phyloP scores from a whole-genome alignment of 2,797 vertebrate species.

The Halcyon chelicuti region DNA sequence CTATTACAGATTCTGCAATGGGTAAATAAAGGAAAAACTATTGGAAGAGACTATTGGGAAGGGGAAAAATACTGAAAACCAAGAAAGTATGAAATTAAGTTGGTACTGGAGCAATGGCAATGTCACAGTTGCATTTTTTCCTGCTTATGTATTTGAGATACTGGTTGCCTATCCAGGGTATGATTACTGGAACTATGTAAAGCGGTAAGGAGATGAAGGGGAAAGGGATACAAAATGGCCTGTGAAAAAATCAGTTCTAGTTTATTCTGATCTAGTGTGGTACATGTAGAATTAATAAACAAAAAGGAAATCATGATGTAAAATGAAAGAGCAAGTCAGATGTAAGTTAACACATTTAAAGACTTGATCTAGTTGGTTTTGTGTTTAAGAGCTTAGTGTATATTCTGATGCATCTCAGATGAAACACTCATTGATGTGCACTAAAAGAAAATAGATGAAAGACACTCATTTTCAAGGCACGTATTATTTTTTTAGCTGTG shows the following conservation, averaged over 20 bases:
- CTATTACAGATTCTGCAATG: not conserved
- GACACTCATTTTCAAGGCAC: slow-evolving; percentile 36
- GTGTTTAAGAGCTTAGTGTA: slow-evolving; percentile 34
- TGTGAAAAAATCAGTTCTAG: not conserved
- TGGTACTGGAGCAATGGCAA: not conserved
- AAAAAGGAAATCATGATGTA: not conserved
- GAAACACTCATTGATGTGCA: slow-evolving; percentile 23
- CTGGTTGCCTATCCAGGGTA: not conserved
- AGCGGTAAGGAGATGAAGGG: not conserved
- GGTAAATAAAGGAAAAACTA: not conserved
- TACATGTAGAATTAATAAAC: not conserved
- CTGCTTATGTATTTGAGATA: not conserved
- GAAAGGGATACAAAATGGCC: not conserved
- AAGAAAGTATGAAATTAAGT: not conserved
- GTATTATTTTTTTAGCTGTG: slow-evolving; percentile 20
- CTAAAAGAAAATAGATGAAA: slow-evolving; percentile 57
- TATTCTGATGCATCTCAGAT: not conserved
- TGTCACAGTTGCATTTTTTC: not conserved
- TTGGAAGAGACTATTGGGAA: not conserved
- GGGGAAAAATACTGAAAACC: not conserved
- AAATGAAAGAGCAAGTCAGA: slow-evolving; percentile 10
- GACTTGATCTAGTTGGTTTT: slow-evolving; percentile 21
- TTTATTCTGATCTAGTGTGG: not conserved
- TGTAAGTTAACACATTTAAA: slow-evolving; percentile 8
- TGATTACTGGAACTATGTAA: not conserved